A percentile compares a stretch with the other conserved stretches of the same genome.
Conservation (phyloP, 2,113 vertebrate species). For the Sprattus sprattus region DNA sequence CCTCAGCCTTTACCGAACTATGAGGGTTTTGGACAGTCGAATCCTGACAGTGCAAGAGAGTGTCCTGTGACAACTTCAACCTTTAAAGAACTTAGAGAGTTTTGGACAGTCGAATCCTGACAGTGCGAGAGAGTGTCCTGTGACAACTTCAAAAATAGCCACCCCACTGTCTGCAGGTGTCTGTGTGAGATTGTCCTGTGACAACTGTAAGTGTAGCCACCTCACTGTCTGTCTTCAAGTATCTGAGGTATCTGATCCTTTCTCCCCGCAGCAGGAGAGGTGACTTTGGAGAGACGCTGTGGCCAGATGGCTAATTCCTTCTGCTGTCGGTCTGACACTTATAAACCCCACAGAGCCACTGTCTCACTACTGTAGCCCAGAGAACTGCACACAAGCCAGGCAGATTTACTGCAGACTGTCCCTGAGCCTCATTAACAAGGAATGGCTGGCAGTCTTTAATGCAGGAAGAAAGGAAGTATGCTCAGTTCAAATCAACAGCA, state of each 20-base stretch:
- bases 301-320: slow-evolving; percentile 32
- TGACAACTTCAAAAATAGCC: no score
- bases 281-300: not conserved
- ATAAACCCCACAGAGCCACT: slow-evolving; percentile 30
- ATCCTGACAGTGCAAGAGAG: no score
- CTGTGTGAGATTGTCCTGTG: not conserved
- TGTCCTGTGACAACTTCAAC: no score
- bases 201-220: not conserved
- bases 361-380: not conserved
- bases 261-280: slow-evolving; percentile 11
- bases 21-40: no score
- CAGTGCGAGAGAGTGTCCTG: not conserved
- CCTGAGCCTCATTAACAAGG: not conserved
- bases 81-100: no score
- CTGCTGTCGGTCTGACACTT: slow-evolving; percentile 11
- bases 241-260: not conserved
- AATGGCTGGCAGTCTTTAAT: not conserved
- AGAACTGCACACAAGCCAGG: not conserved
- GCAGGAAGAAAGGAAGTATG: not conserved
- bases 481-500: not conserved
- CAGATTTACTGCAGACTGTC: not conserved
- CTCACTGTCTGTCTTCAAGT: not conserved
- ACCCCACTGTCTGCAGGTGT: no score
- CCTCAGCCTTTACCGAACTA: not conserved
- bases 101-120: no score